A percentile compares a stretch with the other conserved stretches of the same genome.
Evolutionary conservation across 2,113 vertebrate genomes (phyloP).

Genomic region (Isurus oxyrinchus): DNA sequence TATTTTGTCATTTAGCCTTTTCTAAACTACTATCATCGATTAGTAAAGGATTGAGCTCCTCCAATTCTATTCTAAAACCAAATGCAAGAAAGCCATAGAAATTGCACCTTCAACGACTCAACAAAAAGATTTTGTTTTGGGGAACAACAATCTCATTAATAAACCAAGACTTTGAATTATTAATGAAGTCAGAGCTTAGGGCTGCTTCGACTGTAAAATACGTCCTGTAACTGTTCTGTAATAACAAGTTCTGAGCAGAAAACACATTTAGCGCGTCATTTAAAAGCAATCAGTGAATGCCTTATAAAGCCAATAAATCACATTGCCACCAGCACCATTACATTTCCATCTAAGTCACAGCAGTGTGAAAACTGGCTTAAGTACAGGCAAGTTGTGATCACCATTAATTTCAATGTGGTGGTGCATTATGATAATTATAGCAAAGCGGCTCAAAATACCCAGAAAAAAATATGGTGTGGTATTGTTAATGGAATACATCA

Average conservation of each 20-base stretch:
- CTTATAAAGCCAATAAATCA: conserved; percentile 26
- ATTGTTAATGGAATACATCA: not conserved
- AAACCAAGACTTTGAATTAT: conserved; percentile 22
- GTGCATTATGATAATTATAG: not conserved
- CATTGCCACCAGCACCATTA: not conserved
- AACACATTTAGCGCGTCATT: conserved; percentile 24
- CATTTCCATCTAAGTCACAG: not conserved
- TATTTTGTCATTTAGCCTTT: not conserved
- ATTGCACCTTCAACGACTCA: not conserved
- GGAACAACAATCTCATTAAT: conserved; percentile 31
- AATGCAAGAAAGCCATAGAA: not conserved
- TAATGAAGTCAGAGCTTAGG: conserved; percentile 1
- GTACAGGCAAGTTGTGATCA: not conserved
- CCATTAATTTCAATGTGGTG: not conserved
- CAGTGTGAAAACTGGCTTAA: not conserved
- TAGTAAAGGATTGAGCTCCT: not conserved
- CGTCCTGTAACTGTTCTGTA: conserved; percentile 4
- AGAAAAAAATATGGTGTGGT: not conserved
- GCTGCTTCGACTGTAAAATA: conserved; percentile 19
- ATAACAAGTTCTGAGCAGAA: not conserved
- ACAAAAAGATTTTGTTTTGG: not conserved
- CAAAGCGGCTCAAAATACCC: not conserved
- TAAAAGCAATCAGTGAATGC: conserved; percentile 32
- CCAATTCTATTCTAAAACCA: not conserved
- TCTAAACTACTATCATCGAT: not conserved